A percentile compares a stretch with the other conserved stretches of the same genome.
phyloP scores from a whole-genome alignment of 2,797 vertebrate species.

The Gymnothorax reevesii region DNA sequence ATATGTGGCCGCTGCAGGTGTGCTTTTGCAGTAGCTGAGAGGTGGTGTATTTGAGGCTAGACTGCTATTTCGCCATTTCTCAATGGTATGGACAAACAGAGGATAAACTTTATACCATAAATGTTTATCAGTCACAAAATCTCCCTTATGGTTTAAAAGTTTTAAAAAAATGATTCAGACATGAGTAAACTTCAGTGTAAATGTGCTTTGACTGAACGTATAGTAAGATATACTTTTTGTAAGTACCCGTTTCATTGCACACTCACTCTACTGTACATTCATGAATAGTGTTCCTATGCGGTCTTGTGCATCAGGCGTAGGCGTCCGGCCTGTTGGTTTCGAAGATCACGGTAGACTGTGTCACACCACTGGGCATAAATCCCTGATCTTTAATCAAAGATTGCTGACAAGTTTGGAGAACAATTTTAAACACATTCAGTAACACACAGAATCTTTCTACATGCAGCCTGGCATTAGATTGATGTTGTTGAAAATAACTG shows the following conservation, averaged over 20 bases:
- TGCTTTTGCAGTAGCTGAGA: not conserved
- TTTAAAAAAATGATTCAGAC: not conserved
- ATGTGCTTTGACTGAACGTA: not conserved
- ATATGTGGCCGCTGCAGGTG: not conserved
- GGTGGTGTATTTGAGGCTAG: not conserved
- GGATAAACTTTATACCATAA: not conserved
- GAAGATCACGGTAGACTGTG: slow-evolving; percentile 12
- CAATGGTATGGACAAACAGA: not conserved
- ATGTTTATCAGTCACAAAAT: not conserved
- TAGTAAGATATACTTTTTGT: not conserved
- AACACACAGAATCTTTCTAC: not conserved
- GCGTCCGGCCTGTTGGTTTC: not conserved
- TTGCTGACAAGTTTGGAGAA: not conserved
- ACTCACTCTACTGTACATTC: not conserved
- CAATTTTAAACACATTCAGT: not conserved
- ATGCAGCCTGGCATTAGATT: not conserved
- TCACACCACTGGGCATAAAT: not conserved
- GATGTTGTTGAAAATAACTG: not conserved
- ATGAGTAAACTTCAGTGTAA: not conserved
- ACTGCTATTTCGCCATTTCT: not conserved
- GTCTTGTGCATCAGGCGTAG: not conserved
- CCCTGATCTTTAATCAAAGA: not conserved
- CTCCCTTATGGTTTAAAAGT: not conserved
- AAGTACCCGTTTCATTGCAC: not conserved
- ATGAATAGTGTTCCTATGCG: not conserved